Conservation (phyloP, 2,113 vertebrate genomes). For the Notiomystis cincta region DNA sequence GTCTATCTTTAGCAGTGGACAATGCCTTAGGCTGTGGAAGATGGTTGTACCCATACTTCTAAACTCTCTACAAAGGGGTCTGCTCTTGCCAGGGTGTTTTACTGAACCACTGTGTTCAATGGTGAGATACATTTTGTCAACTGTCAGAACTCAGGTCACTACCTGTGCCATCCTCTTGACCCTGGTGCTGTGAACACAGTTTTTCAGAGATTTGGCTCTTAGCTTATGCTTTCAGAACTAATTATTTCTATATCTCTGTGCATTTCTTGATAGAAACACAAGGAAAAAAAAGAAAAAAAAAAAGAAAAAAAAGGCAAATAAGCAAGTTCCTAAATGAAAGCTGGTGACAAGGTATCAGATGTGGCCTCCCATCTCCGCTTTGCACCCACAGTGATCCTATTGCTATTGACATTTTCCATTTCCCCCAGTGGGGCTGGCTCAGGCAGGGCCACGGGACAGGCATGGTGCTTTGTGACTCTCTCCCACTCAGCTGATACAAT, state of each 20-base stretch:
- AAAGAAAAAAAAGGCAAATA: not conserved
- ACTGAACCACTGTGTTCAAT: not conserved
- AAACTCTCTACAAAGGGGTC: not conserved
- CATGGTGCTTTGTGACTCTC: not conserved
- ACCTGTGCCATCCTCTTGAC: not conserved
- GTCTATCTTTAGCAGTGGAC: not conserved
- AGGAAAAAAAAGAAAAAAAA: not conserved
- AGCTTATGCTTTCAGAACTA: not conserved
- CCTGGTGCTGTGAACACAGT: not conserved
- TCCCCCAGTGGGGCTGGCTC: not conserved
- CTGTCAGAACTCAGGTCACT: not conserved
- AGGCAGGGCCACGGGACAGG: not conserved
- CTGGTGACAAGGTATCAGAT: not conserved
- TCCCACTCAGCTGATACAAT: not conserved
- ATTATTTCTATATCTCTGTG: not conserved
- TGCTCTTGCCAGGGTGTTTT: not conserved
- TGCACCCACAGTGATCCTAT: not conserved
- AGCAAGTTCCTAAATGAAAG: not conserved
- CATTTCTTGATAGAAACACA: not conserved
- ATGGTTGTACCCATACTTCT: not conserved
- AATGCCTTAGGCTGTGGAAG: not conserved
- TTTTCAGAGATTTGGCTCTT: not conserved
- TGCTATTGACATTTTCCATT: not conserved
- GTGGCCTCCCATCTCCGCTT: not conserved
- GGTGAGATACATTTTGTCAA: not conserved